These are phyloP conservation scores for Melanchra persicariae DNA, from an alignment of 2,888 invertebrate genomes.

Conservation along the genomic window DNA sequence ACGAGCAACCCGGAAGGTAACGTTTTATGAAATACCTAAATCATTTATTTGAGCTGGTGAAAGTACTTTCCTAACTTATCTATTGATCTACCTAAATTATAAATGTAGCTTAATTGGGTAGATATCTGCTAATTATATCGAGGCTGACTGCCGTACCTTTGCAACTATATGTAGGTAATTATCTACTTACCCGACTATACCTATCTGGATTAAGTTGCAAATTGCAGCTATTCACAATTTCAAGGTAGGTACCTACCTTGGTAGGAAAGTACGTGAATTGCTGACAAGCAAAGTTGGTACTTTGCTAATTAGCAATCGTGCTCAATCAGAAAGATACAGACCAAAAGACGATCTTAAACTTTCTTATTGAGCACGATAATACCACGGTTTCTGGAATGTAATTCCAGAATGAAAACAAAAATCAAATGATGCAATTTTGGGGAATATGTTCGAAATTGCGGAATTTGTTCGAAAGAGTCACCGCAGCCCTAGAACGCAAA, in stretches of 20 bases:
- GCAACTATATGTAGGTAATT: background rate
- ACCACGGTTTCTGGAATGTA: too few relatives aligned
- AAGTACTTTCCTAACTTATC: background rate
- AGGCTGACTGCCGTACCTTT: background rate
- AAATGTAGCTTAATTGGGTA: background rate
- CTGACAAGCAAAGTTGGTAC: too few relatives aligned
- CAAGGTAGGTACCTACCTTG: too few relatives aligned
- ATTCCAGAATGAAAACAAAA: too few relatives aligned
- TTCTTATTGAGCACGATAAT: too few relatives aligned
- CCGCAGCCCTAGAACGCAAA: too few relatives aligned
- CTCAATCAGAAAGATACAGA: background rate
- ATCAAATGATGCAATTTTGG: too few relatives aligned
- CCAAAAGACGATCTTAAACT: too few relatives aligned
- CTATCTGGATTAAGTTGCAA: background rate
- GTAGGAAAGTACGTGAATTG: too few relatives aligned
- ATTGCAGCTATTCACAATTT: background rate
- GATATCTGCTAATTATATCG: background rate
- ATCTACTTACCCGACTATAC: background rate
- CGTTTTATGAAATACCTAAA: background rate
- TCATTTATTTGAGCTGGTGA: background rate
- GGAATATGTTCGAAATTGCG: too few relatives aligned
- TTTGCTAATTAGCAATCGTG: background rate
- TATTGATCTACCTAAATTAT: background rate
- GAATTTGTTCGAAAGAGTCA: too few relatives aligned
- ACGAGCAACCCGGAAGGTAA: constrained; percentile 78